Base-by-base conservation (phyloP, 2,797 vertebrate species). In the Galago senegalensis region DNA sequence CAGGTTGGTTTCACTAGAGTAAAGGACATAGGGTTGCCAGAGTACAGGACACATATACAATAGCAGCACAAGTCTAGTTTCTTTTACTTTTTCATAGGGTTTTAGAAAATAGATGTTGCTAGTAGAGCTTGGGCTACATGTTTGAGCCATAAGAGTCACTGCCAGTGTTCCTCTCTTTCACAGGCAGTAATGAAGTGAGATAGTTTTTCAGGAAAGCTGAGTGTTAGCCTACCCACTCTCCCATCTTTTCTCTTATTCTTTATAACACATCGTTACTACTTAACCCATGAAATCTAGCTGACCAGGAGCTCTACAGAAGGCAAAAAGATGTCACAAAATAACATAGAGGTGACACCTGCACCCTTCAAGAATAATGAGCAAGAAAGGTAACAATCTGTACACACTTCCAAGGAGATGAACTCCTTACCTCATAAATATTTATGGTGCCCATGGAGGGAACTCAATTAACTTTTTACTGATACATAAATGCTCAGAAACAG, bases 1-100 rank as follows among this genome's bases (percentile, higher is more conserved):
- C 97, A 99, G 98, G 96, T 99, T 99, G 81, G 99, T 99, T 98
- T 99, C 99, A 88, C 99, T 99, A 97, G 6, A 96, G 95, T 3
- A 93, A 96, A 97, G 31, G 43, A 87, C 16, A 3, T 2, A 96
- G 13, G 84, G 67, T 99, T 99, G 94, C 99, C 99, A 98, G 9
- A 93, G 91, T 2, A 87, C 40, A 93, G 27, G 34, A 67, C 8
- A 4, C 0, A 96, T 9, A 82, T 10, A 46, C 34, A 91, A 69
- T 14, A 87, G 79, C 29, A 60, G 16, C 83, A 82, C 23, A 85
- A 67, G 53, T 25, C 73, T 20, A 67, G 37, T 43, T 75, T 95
- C 34, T 87, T 34, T 7, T 75, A 46, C 37, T 61, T 89, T 34
- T 73, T 82, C 20, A 31, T 12, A 56, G 56, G 40, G n/a, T 85